phyloP scores from a whole-genome alignment of 2,113 vertebrate genomes.

The Gobiocypris rarus region DNA sequence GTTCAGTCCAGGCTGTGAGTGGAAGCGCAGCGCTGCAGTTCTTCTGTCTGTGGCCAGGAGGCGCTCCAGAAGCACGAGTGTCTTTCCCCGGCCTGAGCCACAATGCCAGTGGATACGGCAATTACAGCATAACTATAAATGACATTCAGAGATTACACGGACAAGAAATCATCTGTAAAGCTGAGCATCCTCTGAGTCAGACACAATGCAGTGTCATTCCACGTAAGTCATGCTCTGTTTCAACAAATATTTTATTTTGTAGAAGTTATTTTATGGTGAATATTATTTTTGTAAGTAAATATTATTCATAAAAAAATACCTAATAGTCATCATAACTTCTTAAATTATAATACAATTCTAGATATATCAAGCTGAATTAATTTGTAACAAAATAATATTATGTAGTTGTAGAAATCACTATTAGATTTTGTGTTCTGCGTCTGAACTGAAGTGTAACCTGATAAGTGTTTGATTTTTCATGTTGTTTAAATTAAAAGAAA shows the following conservation, averaged over 20 bases:
- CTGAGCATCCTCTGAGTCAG: constrained; percentile 56
- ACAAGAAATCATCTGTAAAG: constrained; percentile 58
- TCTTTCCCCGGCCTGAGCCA: constrained; percentile 62
- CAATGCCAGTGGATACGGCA: constrained; percentile 44
- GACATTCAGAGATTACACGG: constrained; percentile 53
- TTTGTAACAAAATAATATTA: not conserved
- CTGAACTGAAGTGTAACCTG: not conserved
- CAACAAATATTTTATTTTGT: too few relatives aligned
- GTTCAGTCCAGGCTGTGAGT: constrained; percentile 62
- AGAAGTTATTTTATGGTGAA: not conserved
- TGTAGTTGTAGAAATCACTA: not conserved
- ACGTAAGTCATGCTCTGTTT: constrained; percentile 55
- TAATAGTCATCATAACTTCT: too few relatives aligned
- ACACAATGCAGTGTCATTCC: constrained; percentile 62
- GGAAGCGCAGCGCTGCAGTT: constrained; percentile 59
- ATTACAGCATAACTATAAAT: constrained; percentile 52
- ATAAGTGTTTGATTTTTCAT: too few relatives aligned
- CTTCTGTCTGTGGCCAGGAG: constrained; percentile 66
- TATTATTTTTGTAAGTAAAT: not conserved
- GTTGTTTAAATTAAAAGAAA: too few relatives aligned
- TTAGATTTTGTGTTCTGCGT: too few relatives aligned
- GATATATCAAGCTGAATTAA: not conserved
- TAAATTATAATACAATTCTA: not conserved
- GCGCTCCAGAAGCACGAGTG: constrained; percentile 61
- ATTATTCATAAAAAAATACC: not conserved